Conservation (phyloP, 2,797 vertebrate genomes). For the Leptodactylus fallax region DNA sequence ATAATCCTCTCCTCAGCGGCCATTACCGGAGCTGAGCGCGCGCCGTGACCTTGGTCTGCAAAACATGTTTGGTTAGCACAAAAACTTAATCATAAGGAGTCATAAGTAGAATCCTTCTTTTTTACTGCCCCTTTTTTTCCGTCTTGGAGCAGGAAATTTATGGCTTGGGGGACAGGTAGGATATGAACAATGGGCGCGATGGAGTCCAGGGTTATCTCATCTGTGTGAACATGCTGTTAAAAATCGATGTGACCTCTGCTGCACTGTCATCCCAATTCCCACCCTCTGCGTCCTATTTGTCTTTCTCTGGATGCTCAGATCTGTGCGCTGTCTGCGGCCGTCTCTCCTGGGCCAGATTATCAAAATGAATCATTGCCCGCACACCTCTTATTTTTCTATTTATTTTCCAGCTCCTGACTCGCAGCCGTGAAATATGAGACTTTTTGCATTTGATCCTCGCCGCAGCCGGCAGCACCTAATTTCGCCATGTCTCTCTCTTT, state of each 20-base stretch:
- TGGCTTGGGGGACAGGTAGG: conserved; percentile 83
- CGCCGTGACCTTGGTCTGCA: conserved; percentile 84
- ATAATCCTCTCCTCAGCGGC: conserved; percentile 61
- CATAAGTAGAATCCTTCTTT: conserved; percentile 82
- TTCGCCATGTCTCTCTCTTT: conserved; percentile 79
- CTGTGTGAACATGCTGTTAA: conserved; percentile 79
- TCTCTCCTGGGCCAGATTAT: conserved; percentile 87
- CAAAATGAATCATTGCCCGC: conserved; percentile 86
- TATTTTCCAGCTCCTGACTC: conserved; percentile 82
- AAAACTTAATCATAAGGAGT: conserved; percentile 88
- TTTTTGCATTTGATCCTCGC: conserved; percentile 81
- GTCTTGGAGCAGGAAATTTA: conserved; percentile 77
- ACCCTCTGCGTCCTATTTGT: conserved; percentile 87
- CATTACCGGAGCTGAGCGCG: conserved; percentile 76
- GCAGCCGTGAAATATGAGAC: conserved; percentile 82
- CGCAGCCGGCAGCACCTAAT: conserved; percentile 79
- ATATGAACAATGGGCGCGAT: conserved; percentile 87
- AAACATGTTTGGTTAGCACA: conserved; percentile 81
- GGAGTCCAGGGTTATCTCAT: conserved; percentile 86
- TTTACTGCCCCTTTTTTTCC: conserved; percentile 81
- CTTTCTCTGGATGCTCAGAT: conserved; percentile 81
- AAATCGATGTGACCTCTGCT: conserved; percentile 91
- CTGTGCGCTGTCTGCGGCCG: conserved; percentile 79
- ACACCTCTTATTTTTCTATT: conserved; percentile 83
- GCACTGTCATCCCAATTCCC: conserved; percentile 84